A percentile compares a stretch with the other conserved stretches of the same genome.
These are phyloP conservation scores for Ooceraea biroi DNA, from an alignment of 1,140 invertebrate genomes.

Conservation along the genomic window DNA sequence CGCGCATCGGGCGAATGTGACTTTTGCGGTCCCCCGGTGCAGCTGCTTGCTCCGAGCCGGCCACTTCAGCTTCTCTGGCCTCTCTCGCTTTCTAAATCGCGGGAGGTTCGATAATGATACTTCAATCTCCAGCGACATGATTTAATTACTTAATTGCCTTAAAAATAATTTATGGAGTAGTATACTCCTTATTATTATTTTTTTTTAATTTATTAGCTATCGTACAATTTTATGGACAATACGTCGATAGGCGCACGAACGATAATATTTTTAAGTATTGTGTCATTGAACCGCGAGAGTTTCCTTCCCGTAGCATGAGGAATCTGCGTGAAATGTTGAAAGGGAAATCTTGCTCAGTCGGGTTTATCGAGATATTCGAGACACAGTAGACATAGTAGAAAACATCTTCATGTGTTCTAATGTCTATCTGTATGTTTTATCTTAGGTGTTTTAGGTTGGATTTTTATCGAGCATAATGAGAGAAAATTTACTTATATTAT, in stretches of 20 bases:
- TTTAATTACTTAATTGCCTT: conserved; percentile 12
- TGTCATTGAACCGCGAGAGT: background rate
- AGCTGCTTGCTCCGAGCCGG: background rate
- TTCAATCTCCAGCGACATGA: background rate
- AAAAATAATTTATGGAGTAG: background rate
- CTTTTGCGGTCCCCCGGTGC: background rate
- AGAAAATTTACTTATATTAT: background rate
- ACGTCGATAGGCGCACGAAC: background rate
- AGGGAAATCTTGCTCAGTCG: background rate
- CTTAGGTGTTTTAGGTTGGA: too few species aligned
- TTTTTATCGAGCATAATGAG: too few species aligned
- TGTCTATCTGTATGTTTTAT: too few species aligned
- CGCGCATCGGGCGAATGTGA: conserved; percentile 21
- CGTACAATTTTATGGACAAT: background rate
- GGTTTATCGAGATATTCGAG: conserved; percentile 1
- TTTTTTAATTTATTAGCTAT: background rate
- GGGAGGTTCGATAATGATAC: conserved; percentile 11
- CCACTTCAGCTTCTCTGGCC: conserved; percentile 14
- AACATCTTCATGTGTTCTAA: too few species aligned
- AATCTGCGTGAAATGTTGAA: background rate
- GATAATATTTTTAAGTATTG: background rate
- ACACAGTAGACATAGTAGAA: background rate
- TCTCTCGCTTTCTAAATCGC: conserved; percentile 14
- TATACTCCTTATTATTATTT: too few species aligned
- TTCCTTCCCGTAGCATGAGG: background rate